Evolutionary conservation across 2,797 vertebrate genomes (phyloP).

Genomic region (Hephaestus fuliginosus): DNA sequence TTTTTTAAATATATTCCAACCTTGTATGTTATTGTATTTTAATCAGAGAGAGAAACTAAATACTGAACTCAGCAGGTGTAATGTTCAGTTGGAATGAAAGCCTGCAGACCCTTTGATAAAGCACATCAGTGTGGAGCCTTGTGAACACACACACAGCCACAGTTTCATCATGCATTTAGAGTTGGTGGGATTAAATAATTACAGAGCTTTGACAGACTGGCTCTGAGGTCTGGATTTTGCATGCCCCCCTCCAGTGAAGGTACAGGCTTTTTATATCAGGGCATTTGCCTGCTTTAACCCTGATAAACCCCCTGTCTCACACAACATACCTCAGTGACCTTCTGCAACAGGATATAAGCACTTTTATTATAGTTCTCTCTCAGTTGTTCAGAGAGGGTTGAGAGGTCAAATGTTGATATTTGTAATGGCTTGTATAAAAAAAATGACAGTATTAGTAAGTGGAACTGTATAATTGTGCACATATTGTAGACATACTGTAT

Average conservation of each 20-base stretch:
- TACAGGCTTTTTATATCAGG: conserved; percentile 77
- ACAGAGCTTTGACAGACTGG: conserved; percentile 70
- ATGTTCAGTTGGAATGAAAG: conserved; percentile 27
- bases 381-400: neutral
- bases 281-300: conserved; percentile 72
- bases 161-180: conserved; percentile 77
- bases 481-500: neutral
- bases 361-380: neutral
- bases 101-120: conserved; percentile 38
- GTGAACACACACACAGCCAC: conserved; percentile 30
- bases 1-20: neutral
- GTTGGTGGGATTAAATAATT: conserved; percentile 83
- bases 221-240: conserved; percentile 67
- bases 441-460: neutral
- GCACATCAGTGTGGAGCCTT: conserved; percentile 26
- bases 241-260: conserved; percentile 57
- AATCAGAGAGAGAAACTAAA: conserved; percentile 16
- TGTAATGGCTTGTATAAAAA: neutral
- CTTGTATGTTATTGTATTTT: conserved; percentile 2
- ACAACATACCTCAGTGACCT: conserved; percentile 57
- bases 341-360: conserved; percentile 34
- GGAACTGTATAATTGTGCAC: neutral
- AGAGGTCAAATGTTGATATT: neutral
- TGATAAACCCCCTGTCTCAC: conserved; percentile 48
- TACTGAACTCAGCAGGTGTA: conserved; percentile 49